Conservation (phyloP, 2,888 invertebrate genomes). For the Acleris literana region DNA sequence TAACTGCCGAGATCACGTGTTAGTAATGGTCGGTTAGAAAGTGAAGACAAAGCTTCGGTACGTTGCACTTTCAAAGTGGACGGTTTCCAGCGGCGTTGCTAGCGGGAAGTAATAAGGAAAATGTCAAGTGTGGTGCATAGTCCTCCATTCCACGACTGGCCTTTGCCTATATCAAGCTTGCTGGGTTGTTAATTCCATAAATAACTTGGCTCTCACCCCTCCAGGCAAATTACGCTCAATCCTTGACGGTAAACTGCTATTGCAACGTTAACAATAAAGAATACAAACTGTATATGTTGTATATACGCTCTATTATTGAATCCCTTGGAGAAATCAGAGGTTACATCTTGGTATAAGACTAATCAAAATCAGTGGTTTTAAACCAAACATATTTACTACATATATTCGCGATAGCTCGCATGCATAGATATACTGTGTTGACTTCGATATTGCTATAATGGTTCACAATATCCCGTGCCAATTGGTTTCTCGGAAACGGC, state of each 20-base stretch:
- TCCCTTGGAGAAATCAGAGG: too few relatives aligned
- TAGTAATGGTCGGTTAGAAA: constrained; percentile 36
- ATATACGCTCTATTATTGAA: too few relatives aligned
- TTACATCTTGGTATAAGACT: too few relatives aligned
- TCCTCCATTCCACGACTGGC: constrained; percentile 39
- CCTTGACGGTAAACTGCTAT: not conserved
- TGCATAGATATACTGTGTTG: too few relatives aligned
- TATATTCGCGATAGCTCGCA: too few relatives aligned
- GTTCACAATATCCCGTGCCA: too few relatives aligned
- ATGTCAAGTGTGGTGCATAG: constrained; percentile 36
- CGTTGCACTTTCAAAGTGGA: constrained; percentile 34
- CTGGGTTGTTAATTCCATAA: constrained; percentile 14
- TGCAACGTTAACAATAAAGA: not conserved
- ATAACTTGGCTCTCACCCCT: constrained; percentile 15
- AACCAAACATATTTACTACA: too few relatives aligned
- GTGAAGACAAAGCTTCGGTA: constrained; percentile 38
- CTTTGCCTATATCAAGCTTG: constrained; percentile 36
- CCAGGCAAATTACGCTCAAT: constrained; percentile 2
- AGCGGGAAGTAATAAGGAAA: constrained; percentile 48
- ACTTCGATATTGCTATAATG: too few relatives aligned
- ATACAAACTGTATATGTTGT: not conserved
- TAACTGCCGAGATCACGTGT: constrained; percentile 29
- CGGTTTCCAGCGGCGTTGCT: constrained; percentile 6
- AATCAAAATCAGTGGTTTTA: too few relatives aligned
- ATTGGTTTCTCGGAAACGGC: too few relatives aligned